Evolutionary conservation across 2,113 vertebrate species (phyloP), one percentile per base, ranked within the genome.

Genomic region (Erythrolamprus reginae): DNA sequence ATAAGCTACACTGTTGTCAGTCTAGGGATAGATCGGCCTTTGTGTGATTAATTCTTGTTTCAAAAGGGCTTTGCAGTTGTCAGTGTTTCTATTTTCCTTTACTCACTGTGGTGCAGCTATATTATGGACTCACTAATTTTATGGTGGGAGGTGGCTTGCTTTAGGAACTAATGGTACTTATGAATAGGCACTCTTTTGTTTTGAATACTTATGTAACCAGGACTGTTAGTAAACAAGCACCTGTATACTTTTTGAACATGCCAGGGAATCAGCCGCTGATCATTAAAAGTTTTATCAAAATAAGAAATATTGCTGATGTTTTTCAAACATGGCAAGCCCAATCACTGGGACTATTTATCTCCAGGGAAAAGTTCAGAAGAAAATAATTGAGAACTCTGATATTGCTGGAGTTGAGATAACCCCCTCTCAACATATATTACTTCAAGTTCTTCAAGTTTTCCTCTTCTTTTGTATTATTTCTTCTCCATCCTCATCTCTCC

Each of bases 21-120:
- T 90, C 92, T 88, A 87, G 33, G 84, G 90, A 89, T 95, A 96
- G 96, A 92, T 94, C 92, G 93, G 94, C 89, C 93, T 86, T 96
- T 94, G 33, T 90, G 48, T 90, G 92, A 90, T 89, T 95, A 95
- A 93, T 93, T 89, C 70, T 42, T 94, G 2, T 88, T 96, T 97
- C 95, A 61, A 96, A 96, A 94, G 83, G 82, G 58, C 88, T 95
- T 95, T 93, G 55, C 90, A 94, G 92, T 92, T 89, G 51, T 88
- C 70, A 77, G 33, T 77, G 70, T 77, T 77, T 77, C 33, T 77
- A 3, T 38, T 77, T 77, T 77, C 17, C 33, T 77, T 38, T 77
- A 38, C 33, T 42, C 33, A 77, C 17, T 9, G 17, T 77, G 33
- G n/a, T 38, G 7, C 70, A 38, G 70, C 70, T 77, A 45, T 45